phyloP scores from a whole-genome alignment of 2,888 invertebrate species.

The Archips xylosteana region DNA sequence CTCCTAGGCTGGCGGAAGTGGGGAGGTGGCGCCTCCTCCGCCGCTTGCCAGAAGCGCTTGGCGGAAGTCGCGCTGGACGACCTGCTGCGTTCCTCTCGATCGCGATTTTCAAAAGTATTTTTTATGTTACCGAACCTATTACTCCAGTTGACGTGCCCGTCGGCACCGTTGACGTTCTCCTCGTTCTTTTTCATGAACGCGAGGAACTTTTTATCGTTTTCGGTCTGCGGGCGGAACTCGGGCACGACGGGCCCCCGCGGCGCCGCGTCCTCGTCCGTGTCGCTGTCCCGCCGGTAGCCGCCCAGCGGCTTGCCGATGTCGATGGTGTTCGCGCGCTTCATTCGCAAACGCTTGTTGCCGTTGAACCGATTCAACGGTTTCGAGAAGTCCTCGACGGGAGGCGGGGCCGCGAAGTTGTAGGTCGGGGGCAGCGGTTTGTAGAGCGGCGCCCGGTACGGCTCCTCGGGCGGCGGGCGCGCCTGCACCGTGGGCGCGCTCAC shows the following conservation, averaged over 20 bases:
- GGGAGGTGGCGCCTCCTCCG: slow-evolving; percentile 80
- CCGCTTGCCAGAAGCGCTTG: slow-evolving; percentile 87
- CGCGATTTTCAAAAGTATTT: slow-evolving; percentile 90
- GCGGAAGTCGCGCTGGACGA: slow-evolving; percentile 82
- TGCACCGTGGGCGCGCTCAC: slow-evolving; percentile 47
- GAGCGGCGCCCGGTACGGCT: slow-evolving; percentile 60
- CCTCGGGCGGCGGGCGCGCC: slow-evolving; percentile 56
- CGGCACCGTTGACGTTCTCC: slow-evolving; percentile 56
- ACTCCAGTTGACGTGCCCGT: slow-evolving; percentile 89
- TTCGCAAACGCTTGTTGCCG: slow-evolving; percentile 89
- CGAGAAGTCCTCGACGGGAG: slow-evolving; percentile 66
- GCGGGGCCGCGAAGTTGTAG: slow-evolving; percentile 75
- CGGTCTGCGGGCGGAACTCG: slow-evolving; percentile 92
- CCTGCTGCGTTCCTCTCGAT: slow-evolving; percentile 66
- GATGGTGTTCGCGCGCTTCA: slow-evolving; percentile 95
- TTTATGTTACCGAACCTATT: slow-evolving; percentile 94
- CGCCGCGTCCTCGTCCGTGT: slow-evolving; percentile 77
- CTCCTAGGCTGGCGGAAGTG: slow-evolving; percentile 56
- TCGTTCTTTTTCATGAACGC: slow-evolving; percentile 92
- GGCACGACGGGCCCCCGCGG: slow-evolving; percentile 82
- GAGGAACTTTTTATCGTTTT: slow-evolving; percentile 93
- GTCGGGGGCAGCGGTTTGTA: slow-evolving; percentile 76
- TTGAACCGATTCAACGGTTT: slow-evolving; percentile 79
- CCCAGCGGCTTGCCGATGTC: slow-evolving; percentile 92
- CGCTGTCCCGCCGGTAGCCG: slow-evolving; percentile 81